Conservation (phyloP, 1,140 invertebrate genomes). For the Meloidogyne hapla region DNA sequence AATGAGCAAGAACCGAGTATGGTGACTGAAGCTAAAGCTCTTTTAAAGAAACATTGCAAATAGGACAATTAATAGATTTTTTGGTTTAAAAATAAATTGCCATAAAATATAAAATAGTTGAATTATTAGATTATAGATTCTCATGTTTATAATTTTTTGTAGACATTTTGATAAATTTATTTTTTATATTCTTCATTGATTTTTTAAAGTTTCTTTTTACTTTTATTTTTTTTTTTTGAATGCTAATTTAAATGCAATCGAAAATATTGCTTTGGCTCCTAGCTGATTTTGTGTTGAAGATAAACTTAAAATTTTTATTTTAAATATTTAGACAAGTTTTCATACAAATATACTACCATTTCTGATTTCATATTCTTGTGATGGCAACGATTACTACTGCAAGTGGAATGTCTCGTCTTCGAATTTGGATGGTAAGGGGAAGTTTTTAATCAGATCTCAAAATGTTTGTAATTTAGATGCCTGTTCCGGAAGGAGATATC, state of each 20-base stretch:
- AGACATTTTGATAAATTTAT: background rate
- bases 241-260: too few species aligned
- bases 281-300: too few species aligned
- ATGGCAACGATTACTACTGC: background rate
- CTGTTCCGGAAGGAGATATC: background rate
- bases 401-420: conserved; percentile 21
- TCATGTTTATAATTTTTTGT: background rate
- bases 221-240: background rate
- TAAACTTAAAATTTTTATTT: too few species aligned
- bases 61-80: background rate
- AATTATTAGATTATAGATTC: background rate
- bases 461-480: background rate
- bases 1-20: conserved; percentile 39
- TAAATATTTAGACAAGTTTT: background rate
- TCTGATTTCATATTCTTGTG: background rate
- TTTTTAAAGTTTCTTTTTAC: background rate
- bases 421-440: conserved; percentile 22
- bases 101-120: background rate
- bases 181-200: background rate
- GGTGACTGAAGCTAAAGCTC: conserved; percentile 40
- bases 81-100: background rate
- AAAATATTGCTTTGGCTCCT: too few species aligned
- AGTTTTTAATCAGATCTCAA: background rate
- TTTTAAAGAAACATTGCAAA: conserved; percentile 41
- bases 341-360: background rate